Conservation (phyloP, 2,113 vertebrate genomes). For the Conger conger region DNA sequence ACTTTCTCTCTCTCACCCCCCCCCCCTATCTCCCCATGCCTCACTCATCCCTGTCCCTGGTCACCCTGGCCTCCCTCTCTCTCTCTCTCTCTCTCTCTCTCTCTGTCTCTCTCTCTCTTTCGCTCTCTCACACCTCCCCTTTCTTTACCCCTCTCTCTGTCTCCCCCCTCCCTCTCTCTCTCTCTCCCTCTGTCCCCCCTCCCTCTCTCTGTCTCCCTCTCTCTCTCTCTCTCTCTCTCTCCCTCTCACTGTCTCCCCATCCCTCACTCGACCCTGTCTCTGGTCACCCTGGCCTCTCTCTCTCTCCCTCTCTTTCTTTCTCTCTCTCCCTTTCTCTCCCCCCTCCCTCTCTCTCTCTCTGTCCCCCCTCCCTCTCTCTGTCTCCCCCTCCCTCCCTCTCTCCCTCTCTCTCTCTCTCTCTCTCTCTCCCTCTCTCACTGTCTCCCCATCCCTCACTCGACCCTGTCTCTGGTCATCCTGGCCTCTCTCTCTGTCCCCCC, state of each 20-base stretch:
- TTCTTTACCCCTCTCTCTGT: background rate
- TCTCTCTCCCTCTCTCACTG: background rate
- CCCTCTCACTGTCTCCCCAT: background rate
- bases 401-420: background rate
- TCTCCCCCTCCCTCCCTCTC: background rate
- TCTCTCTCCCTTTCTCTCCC: slow-evolving; percentile 9
- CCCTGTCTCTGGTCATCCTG: background rate
- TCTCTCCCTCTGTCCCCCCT: background rate
- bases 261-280: background rate
- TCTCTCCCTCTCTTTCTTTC: background rate
- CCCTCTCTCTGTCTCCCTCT: background rate
- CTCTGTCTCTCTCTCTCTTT: background rate
- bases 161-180: background rate
- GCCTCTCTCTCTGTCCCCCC: background rate
- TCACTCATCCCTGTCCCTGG: background rate
- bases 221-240: no score
- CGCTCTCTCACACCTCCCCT: background rate
- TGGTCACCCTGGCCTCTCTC: slow-evolving; percentile 5
- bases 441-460: background rate
- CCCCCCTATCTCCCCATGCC: background rate
- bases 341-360: slow-evolving; percentile 1
- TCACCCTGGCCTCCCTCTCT: slow-evolving; percentile 28
- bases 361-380: background rate
- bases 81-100: background rate
- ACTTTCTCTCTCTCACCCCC: no score